A percentile compares a stretch with the other conserved stretches of the same genome.
These are phyloP conservation scores for Pipa parva DNA, from an alignment of 2,113 vertebrate species.

Conservation along the genomic window DNA sequence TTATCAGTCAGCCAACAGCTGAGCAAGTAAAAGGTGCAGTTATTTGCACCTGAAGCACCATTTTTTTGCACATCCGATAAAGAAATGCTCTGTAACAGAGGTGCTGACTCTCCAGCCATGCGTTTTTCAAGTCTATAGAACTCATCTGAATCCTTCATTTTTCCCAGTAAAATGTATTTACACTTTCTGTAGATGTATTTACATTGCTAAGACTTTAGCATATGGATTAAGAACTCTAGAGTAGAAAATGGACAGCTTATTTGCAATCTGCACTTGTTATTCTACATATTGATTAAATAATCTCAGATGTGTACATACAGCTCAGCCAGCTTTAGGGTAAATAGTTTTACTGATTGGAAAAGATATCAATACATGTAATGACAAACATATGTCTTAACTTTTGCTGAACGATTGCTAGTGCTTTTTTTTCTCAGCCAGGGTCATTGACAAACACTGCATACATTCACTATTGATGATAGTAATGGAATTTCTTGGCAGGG, in stretches of 20 bases:
- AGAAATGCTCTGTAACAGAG: background rate
- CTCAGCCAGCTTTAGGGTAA: slow-evolving; percentile 10
- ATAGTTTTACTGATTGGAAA: slow-evolving; percentile 21
- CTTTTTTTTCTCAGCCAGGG: slow-evolving; percentile 36
- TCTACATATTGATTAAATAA: slow-evolving; percentile 27
- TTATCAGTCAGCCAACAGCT: no score
- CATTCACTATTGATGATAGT: slow-evolving; percentile 29
- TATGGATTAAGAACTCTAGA: background rate
- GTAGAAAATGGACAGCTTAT: background rate
- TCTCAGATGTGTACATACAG: slow-evolving; percentile 28
- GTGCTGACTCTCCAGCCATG: no score
- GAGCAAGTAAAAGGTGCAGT: no score
- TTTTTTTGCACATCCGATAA: no score
- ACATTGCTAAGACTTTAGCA: background rate
- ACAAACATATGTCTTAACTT: slow-evolving; percentile 38
- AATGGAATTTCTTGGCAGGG: slow-evolving; percentile 37
- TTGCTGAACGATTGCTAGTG: slow-evolving; percentile 22
- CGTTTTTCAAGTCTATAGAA: no score
- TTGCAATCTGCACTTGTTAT: slow-evolving; percentile 15
- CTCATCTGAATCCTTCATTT: no score
- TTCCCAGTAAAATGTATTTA: no score
- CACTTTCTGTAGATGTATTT: background rate
- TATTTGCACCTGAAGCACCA: no score
- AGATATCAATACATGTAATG: slow-evolving; percentile 43
- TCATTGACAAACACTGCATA: slow-evolving; percentile 30